Base-by-base conservation (phyloP, 2,888 invertebrate genomes). In the Hedya salicella region DNA sequence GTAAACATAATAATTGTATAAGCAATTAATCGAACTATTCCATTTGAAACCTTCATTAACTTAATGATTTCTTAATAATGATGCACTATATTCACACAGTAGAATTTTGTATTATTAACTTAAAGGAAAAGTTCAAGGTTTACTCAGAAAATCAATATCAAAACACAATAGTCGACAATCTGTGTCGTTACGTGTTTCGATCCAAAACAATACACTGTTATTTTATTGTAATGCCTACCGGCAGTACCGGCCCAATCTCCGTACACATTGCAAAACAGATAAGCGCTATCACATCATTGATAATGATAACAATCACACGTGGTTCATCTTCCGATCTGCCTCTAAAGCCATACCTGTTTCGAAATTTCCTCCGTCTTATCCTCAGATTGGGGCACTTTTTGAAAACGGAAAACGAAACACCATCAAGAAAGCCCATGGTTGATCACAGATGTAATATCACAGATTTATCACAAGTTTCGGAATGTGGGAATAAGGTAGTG, bases 401-500 rank as follows among this genome's bases (percentile, higher is more conserved):
- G 57, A 71, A 70, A 44, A 71, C 66, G 0, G 69, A 69, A 57
- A 70, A 68, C 40, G 70, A 68, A 14, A 70, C 62, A 46, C 68
- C 62, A 25, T 62, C 60, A 8, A 71, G 66, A 57, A 70, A 71
- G 16, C 71, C 72, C 72, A 72, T 72, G 49, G 49, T 42, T 65
- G 42, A 50, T 67, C 57, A 57, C 57, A 46, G 56, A 56, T 57
- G 36, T 16, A 39, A 25, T 71, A 72, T 72, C 71, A 70, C 70
- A 72, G 69, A 50, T 63, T 52, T 62, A 69, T 70, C 68, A 69
- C 68, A 54, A 69, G 40, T 52, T 40, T 48, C 16, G 39, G 50
- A 52, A 50, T 59, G 62, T 62, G 61, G 74, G 70, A 71, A 74
- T 72, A 69, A 73, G 73, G 69, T 68, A 63, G 53, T 68, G 76